A percentile compares a stretch with the other conserved stretches of the same genome.
phyloP scores from a whole-genome alignment of 2,888 invertebrate species.

The Agrochola macilenta region DNA sequence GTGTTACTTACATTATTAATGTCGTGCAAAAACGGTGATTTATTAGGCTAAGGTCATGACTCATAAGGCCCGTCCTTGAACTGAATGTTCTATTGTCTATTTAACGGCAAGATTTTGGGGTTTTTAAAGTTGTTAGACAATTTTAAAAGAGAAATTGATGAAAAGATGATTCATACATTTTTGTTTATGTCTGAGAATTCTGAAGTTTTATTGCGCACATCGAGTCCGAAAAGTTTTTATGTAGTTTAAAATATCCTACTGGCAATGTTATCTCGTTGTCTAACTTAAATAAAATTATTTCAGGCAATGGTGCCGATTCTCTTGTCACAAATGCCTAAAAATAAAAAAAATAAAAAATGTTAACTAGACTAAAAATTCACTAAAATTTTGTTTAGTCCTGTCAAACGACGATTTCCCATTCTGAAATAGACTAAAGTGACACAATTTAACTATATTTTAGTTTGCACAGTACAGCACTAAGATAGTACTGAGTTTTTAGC shows the following conservation, averaged over 20 bases:
- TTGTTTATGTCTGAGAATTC: background rate
- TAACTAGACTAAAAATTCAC: no score
- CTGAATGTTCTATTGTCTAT: background rate
- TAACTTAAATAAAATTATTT: background rate
- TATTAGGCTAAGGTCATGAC: constrained; percentile 7
- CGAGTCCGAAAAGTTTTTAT: constrained; percentile 2
- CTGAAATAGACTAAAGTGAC: no score
- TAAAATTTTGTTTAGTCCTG: no score
- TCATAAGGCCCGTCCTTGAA: background rate
- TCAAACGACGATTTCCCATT: no score
- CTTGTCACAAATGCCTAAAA: no score
- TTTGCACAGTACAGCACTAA: no score
- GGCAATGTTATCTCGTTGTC: background rate
- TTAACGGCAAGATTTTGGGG: constrained; percentile 3
- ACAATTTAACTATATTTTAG: no score
- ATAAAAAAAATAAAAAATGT: no score
- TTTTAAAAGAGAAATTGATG: background rate
- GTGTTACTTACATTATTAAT: constrained; percentile 23
- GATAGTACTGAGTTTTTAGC: no score
- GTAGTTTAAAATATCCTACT: background rate
- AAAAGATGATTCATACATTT: background rate
- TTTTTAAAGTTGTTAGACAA: background rate
- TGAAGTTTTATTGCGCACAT: no score
- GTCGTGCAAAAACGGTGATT: constrained; percentile 20
- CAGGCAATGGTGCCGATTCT: no score